phyloP scores from a whole-genome alignment of 1,140 invertebrate species.

The Papilio xuthus region DNA sequence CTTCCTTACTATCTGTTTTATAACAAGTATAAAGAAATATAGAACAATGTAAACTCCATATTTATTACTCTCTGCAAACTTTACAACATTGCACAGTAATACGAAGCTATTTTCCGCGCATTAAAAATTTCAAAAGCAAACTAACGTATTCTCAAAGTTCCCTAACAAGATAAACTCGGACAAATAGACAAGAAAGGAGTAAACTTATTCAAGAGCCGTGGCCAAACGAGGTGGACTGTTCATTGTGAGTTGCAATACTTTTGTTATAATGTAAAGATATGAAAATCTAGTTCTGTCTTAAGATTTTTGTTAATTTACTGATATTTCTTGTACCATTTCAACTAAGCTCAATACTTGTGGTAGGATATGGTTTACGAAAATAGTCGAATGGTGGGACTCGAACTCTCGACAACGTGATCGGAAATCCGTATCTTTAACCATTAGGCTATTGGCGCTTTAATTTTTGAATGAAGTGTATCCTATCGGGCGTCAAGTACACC shows the following conservation, averaged over 20 bases:
- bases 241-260: not conserved
- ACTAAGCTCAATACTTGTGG: too few relatives aligned
- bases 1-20: not conserved
- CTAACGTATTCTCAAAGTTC: conserved; percentile 9
- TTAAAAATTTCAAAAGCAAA: conserved; percentile 23
- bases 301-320: too few relatives aligned
- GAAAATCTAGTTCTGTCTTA: not conserved
- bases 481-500: too few relatives aligned
- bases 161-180: conserved; percentile 30
- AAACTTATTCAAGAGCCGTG: not conserved
- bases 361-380: too few relatives aligned
- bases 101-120: conserved; percentile 2
- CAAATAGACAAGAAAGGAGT: conserved; percentile 6
- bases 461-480: too few relatives aligned
- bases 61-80: not conserved
- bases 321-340: too few relatives aligned
- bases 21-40: not conserved
- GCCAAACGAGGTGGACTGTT: not conserved
- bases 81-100: not conserved
- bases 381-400: too few relatives aligned
- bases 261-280: not conserved
- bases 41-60: not conserved
- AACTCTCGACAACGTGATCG: too few relatives aligned
- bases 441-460: too few relatives aligned
- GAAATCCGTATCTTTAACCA: too few relatives aligned